Base-by-base conservation (phyloP, 1,140 invertebrate species). In the Capitella teleta region DNA sequence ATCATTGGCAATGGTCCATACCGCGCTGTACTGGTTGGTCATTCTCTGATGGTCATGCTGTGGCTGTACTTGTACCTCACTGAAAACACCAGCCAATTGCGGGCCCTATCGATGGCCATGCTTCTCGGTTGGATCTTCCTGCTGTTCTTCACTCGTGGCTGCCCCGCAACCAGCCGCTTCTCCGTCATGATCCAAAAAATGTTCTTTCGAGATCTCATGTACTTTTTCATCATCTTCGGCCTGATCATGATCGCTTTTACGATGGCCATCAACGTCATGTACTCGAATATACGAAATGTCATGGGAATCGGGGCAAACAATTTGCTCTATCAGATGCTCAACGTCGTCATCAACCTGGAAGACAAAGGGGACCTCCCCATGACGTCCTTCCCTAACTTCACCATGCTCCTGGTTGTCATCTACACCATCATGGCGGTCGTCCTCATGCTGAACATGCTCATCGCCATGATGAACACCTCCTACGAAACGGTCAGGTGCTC, bases 131-230 rank as follows among this genome's bases (percentile, higher is more conserved):
- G 49, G 49, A 51, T 51, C 38, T 51, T 45, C 40, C 24, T 42
- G 23, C 49, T 51, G 16, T 51, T 51, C 49, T 51, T 51, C 49
- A 43, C 49, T 3, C 49, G 49, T 6, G 49, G 21, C 4, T 51
- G 49, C 16, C 37, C 38, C 14, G 49, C 44, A 21, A 51, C 49
- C 28, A 43, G 49, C 38, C 38, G 49, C 12, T 51, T 51, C 41
- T 46, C 49, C 12, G 44, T 51, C 23, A 51, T 51, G 49, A 42
- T 51, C 38, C 49, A 51, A 28, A 51, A 51, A 41, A 51, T 51
- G 49, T 51, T 51, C 41, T 51, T 51, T 28, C 49, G 41, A 38
- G 49, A 51, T 19, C 49, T 51, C 40, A 43, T 51, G 24, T 51
- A 51, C 49, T 51, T 51, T 41, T 41, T 51, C 12, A 51, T 41